A percentile compares a stretch with the other conserved stretches of the same genome.
phyloP scores from a whole-genome alignment of 2,888 invertebrate species.

The Lycia hirtaria region DNA sequence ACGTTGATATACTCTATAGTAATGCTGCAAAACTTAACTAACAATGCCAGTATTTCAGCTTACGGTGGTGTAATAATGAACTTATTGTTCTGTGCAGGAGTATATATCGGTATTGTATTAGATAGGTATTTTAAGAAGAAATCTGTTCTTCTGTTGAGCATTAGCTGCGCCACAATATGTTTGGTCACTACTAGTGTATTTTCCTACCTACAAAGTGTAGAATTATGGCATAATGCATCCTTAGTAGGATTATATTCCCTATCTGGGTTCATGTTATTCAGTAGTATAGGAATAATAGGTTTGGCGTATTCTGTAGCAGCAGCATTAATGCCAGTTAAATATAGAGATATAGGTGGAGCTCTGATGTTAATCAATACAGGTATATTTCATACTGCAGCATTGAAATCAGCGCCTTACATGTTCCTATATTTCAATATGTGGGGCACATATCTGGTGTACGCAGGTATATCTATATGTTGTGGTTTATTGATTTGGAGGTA shows the following conservation, averaged over 20 bases:
- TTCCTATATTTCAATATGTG: conserved; percentile 20
- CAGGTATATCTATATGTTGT: conserved; percentile 8
- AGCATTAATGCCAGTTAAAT: conserved; percentile 36
- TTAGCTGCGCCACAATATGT: background rate
- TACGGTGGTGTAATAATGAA: conserved; percentile 21
- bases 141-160: conserved; percentile 24
- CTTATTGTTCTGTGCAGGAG: conserved; percentile 13
- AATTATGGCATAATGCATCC: background rate
- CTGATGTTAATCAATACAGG: conserved; percentile 19
- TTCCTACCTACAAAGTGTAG: conserved; percentile 4
- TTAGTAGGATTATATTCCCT: background rate
- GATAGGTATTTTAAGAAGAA: conserved; percentile 32
- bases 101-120: conserved; percentile 6
- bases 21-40: conserved; percentile 22
- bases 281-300: conserved; percentile 11
- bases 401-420: conserved; percentile 31
- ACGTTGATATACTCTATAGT: conserved; percentile 27
- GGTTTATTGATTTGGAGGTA: conserved; percentile 23
- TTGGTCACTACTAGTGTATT: conserved; percentile 1
- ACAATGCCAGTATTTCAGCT: conserved; percentile 18
- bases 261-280: background rate
- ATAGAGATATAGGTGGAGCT: conserved; percentile 29
- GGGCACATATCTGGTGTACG: conserved; percentile 28
- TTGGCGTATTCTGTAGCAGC: conserved; percentile 11
- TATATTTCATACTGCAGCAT: conserved; percentile 15